Percentiles rank a stretch among this genome's conserved stretches.
Evolutionary conservation across 2,888 invertebrate species (phyloP).

Genomic region (Seira ritae): DNA sequence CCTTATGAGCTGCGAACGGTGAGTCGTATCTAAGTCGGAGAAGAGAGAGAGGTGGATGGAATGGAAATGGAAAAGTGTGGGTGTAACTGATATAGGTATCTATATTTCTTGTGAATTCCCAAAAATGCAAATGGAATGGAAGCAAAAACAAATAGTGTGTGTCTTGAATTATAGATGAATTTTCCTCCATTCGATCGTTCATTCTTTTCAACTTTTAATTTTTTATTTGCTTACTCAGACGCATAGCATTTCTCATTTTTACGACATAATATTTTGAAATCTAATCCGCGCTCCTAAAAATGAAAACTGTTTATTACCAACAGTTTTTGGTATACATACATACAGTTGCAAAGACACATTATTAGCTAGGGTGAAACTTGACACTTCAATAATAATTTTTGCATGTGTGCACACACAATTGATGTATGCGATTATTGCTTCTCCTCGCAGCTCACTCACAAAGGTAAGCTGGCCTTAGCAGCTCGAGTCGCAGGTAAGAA

Average conservation of each 20-base stretch:
- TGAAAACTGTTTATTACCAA: too few relatives aligned
- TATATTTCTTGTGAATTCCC: not conserved
- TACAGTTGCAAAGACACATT: not conserved
- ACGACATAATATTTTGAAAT: constrained; percentile 3
- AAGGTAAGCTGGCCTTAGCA: too few relatives aligned
- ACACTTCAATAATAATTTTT: constrained; percentile 43
- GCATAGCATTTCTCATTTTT: constrained; percentile 37
- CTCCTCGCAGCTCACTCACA: too few relatives aligned
- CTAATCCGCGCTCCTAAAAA: not conserved
- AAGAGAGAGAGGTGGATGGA: not conserved
- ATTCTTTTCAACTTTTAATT: constrained; percentile 34
- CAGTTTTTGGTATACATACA: too few relatives aligned
- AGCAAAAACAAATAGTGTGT: constrained; percentile 1
- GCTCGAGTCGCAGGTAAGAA: not conserved
- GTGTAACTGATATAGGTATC: constrained; percentile 6
- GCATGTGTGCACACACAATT: not conserved
- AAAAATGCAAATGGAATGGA: constrained; percentile 17
- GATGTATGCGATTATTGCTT: not conserved
- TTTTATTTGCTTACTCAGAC: constrained; percentile 37
- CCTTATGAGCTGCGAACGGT: too few relatives aligned
- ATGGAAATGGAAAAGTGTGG: constrained; percentile 23
- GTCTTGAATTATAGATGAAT: constrained; percentile 53
- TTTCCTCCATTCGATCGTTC: constrained; percentile 50
- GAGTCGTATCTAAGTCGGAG: too few relatives aligned
- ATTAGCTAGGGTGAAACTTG: constrained; percentile 42